A percentile compares a stretch with the other conserved stretches of the same genome.
Conservation (phyloP, 2,888 invertebrate genomes). For the Sicus ferrugineus region DNA sequence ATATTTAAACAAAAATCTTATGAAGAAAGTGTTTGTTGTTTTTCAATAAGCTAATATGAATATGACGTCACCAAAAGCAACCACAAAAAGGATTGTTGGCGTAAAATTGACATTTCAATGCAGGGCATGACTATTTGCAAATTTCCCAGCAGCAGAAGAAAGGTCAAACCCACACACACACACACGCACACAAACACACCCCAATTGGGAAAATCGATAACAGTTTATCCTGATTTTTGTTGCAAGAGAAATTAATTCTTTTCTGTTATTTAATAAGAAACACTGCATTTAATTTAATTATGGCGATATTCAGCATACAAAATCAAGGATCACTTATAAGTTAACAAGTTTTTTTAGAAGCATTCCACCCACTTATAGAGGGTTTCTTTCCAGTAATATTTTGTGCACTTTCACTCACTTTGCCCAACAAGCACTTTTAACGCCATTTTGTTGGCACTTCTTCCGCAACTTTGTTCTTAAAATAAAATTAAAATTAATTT, state of each 20-base stretch:
- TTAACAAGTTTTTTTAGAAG: neutral
- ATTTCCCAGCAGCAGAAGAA: neutral
- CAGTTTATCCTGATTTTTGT: neutral
- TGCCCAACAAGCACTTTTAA: slow-evolving; percentile 86
- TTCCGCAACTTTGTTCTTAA: neutral
- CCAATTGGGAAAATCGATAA: slow-evolving; percentile 18
- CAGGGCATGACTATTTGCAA: no score
- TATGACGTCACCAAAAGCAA: no score
- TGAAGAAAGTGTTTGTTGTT: no score
- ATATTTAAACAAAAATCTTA: no score
- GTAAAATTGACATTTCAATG: no score
- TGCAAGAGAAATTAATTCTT: neutral
- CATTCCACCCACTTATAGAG: neutral
- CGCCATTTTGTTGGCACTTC: slow-evolving; percentile 70
- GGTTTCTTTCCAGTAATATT: neutral
- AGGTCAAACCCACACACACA: neutral
- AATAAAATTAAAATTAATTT: slow-evolving; percentile 24
- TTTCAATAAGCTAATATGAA: no score
- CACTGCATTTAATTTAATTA: neutral
- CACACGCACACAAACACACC: neutral
- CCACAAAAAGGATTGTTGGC: no score
- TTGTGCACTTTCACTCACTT: slow-evolving; percentile 72
- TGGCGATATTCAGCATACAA: no score
- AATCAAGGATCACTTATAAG: no score
- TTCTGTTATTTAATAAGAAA: neutral